Evolutionary conservation across 2,888 invertebrate genomes (phyloP), one percentile per base, ranked within the genome.

Genomic region (Ophioninae sp.): DNA sequence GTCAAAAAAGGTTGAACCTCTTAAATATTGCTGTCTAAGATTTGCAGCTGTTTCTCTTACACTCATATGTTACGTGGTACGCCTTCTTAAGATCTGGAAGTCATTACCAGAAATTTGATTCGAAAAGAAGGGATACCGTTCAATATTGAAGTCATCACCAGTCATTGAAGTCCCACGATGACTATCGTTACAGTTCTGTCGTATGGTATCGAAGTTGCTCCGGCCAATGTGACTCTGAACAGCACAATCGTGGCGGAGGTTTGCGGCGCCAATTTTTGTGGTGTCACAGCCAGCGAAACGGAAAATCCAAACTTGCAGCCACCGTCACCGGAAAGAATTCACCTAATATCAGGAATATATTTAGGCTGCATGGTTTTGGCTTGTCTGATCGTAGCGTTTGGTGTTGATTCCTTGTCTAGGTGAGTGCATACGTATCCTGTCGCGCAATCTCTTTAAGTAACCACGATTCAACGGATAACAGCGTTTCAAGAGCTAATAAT

Each of bases 371-470:
- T 98, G 95, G 93, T 95, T 0, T 91, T 94, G 0, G 98, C 98
- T 0, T 95, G 96, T 20, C 87, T 97, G 7, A 94, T 97, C 74
- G 95, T 98, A 5, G 94, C 95, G 0, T 92, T 97, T 50, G 96
- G 97, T 23, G 96, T 98, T 0, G 98, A 98, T 93, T 96, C 97
- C 0, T 93, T 97, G 5, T 95, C 95, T 73, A 95, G 97, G 96
- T 97, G 93, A 88, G 89, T 73, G 23, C 8, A 77, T 21, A 21
- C 17, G 13, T 6, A 50, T 17, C 13, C 13, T 13, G 50, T 13
- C 13, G 10, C 44, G 44, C 44, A 44, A 50, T 13, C 50, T 50
- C 17, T 3, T 6, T 50, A 8, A 50, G 17, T 50, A 13, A 50
- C 13, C 13, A 8, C 41, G 41, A 41, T 7, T 8, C 41, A 41